A percentile compares a stretch with the other conserved stretches of the same genome.
phyloP scores from a whole-genome alignment of 1,140 invertebrate genomes.

The Schmidtea mediterranea region DNA sequence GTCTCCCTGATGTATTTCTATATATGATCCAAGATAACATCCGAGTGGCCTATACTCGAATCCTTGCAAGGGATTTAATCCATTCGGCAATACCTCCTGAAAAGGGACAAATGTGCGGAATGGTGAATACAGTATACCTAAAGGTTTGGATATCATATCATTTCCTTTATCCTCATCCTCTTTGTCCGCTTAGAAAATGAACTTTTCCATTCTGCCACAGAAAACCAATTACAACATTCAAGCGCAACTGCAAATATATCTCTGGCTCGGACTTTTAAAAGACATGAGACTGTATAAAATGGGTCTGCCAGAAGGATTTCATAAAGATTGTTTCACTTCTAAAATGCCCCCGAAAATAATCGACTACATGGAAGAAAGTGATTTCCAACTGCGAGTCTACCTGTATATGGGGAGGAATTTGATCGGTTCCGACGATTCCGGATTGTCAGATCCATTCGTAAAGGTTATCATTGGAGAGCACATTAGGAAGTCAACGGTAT shows the following conservation, averaged over 20 bases:
- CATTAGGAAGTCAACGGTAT: constrained; percentile 21
- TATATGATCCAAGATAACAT: constrained; percentile 21
- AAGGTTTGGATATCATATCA: no score
- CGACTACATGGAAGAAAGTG: constrained; percentile 11
- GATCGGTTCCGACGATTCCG: constrained; percentile 26
- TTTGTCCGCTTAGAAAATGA: no score
- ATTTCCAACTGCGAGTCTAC: constrained; percentile 28
- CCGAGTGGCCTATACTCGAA: constrained; percentile 26
- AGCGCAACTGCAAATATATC: constrained; percentile 6
- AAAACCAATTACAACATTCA: no score
- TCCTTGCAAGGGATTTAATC: constrained; percentile 26
- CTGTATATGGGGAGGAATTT: constrained; percentile 29
- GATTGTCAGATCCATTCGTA: constrained; percentile 29
- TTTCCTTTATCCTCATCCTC: no score
- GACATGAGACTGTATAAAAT: background rate
- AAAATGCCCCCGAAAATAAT: background rate
- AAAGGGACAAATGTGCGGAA: background rate
- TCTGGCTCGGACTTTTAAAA: constrained; percentile 41
- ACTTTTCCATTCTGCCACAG: no score
- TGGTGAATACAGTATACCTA: background rate
- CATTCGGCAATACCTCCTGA: constrained; percentile 16
- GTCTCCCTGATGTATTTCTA: constrained; percentile 30
- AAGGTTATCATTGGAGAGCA: constrained; percentile 26
- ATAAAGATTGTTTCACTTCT: background rate
- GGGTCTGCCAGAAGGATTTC: background rate